These are phyloP conservation scores for Chalcosyrphus nemorum DNA, from an alignment of 2,888 invertebrate species.

Conservation along the genomic window DNA sequence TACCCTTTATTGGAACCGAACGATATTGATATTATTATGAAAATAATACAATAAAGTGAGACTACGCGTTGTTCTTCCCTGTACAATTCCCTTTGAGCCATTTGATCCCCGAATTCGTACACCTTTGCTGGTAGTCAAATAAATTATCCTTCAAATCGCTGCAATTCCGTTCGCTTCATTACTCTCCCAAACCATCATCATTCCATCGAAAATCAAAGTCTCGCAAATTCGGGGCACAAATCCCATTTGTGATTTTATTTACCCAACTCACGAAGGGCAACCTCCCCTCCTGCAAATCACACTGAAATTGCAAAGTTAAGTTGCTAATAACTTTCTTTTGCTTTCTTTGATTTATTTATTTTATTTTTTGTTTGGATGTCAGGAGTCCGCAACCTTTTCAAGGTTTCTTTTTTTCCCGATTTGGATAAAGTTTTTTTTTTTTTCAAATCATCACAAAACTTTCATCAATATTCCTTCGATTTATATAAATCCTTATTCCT, in stretches of 20 bases:
- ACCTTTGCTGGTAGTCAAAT: neutral
- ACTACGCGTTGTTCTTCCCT: neutral
- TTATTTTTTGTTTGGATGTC: neutral
- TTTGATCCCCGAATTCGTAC: neutral
- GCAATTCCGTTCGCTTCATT: conserved; percentile 23
- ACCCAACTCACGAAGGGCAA: conserved; percentile 18
- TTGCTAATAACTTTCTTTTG: conserved; percentile 44
- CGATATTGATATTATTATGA: too few relatives aligned
- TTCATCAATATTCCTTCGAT: conserved; percentile 58
- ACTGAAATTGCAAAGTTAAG: conserved; percentile 43
- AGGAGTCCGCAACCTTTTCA: conserved; percentile 30
- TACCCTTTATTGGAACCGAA: too few relatives aligned
- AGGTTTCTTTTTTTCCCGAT: conserved; percentile 21
- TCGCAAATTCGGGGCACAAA: neutral
- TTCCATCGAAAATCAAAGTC: neutral
- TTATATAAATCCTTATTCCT: conserved; percentile 23
- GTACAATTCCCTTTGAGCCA: neutral
- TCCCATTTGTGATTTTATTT: conserved; percentile 29
- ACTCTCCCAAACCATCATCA: neutral
- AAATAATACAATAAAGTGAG: too few relatives aligned
- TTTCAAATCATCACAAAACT: conserved; percentile 46
- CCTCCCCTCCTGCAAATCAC: neutral
- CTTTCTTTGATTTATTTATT: neutral
- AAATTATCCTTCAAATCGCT: conserved; percentile 4
- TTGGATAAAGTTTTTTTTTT: conserved; percentile 55